phyloP scores from a whole-genome alignment of 2,888 invertebrate species.

The Acholoe squamosa region DNA sequence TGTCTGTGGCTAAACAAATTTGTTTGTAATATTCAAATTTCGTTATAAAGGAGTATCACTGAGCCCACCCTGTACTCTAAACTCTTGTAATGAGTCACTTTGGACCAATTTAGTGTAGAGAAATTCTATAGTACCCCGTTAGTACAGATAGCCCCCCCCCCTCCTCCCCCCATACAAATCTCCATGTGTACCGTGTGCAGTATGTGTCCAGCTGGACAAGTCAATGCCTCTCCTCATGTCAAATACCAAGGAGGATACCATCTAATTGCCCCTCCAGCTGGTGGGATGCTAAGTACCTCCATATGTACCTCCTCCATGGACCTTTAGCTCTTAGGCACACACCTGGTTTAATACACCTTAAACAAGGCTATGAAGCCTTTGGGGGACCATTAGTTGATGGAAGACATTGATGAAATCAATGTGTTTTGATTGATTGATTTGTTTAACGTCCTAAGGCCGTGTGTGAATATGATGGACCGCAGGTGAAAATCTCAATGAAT shows the following conservation, averaged over 20 bases:
- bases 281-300: conserved; percentile 14
- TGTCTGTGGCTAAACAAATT: too few species aligned
- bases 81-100: too few species aligned
- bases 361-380: not conserved
- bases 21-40: too few species aligned
- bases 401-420: not conserved
- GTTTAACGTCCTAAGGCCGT: too few species aligned
- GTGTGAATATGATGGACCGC: not conserved
- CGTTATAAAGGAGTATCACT: too few species aligned
- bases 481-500: conserved; percentile 15
- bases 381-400: not conserved
- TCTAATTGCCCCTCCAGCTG: conserved; percentile 8
- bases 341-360: not conserved
- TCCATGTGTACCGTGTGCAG: not conserved
- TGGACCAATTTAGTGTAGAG: too few species aligned
- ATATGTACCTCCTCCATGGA: not conserved
- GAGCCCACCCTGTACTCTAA: too few species aligned
- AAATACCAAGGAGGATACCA: not conserved
- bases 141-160: too few species aligned
- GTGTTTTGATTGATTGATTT: too few species aligned
- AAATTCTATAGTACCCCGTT: too few species aligned
- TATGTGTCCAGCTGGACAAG: conserved; percentile 14
- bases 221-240: not conserved
- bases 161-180: too few species aligned
- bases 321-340: not conserved